Evolutionary conservation across 2,888 invertebrate species (phyloP), one percentile per base, ranked within the genome.

Genomic region (Gastrophysa polygoni): DNA sequence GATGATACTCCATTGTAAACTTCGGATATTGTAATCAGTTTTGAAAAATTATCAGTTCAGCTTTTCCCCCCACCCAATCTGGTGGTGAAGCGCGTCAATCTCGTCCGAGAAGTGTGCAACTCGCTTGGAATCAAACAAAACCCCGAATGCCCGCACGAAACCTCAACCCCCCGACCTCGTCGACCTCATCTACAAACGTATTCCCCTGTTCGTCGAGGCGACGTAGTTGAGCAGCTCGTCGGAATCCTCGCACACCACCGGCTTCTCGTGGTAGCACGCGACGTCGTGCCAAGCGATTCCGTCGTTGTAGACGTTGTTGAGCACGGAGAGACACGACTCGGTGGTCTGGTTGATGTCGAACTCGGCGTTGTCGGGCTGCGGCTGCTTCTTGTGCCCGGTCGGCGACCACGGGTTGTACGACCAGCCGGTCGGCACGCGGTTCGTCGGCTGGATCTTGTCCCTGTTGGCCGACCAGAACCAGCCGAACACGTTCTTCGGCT

Each of bases 391-490:
- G 87, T 94, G 94, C 4, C 95, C 95, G 50, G 94, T 94, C 78
- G 90, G 89, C 1, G 93, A 93, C 94, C 94, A 94, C 10, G 94
- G 93, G 82, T 93, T 93, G 88, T 92, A 93, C 71, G 88, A 88
- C 88, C 88, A 91, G 59, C 90, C 89, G 73, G 83, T 84, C 34
- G 90, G 89, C 21, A 84, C 81, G 82, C 88, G 86, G 83, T 91
- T 92, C 73, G 94, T 94, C 46, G 94, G 90, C 46, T 91, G 83
- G 81, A 95, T 87, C 86, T 94, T 93, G 81, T 91, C 93, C 63
- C 94, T 88, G 77, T 92, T 93, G 49, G 93, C 92, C 16, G 93
- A 93, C 95, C 95, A 95, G 88, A 95, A 95, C 95, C 95, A 95
- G 47, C 95, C 95, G 77, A 89, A 89, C 68, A 95, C 75, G 76